These are phyloP conservation scores for Leptonema lineaticorne DNA, from an alignment of 1,140 invertebrate species.

Conservation along the genomic window DNA sequence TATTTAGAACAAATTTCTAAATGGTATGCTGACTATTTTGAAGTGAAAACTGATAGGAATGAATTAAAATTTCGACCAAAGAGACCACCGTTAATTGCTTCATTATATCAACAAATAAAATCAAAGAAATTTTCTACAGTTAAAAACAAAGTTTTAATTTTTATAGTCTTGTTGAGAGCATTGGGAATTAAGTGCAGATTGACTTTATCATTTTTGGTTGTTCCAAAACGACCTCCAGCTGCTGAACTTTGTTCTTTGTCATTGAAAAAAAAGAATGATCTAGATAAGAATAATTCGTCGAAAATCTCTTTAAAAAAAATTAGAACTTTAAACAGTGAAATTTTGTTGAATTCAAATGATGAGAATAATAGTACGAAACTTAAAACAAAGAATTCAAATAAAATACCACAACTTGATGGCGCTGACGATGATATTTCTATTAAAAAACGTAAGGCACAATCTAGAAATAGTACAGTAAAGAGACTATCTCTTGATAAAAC, in stretches of 20 bases:
- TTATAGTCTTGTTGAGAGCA: conserved; percentile 71
- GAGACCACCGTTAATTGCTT: conserved; percentile 51
- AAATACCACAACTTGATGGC: conserved; percentile 60
- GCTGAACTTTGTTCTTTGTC: conserved; percentile 62
- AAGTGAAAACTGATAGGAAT: conserved; percentile 55
- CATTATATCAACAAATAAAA: conserved; percentile 62
- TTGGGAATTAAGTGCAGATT: conserved; percentile 80
- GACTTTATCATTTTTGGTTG: conserved; percentile 66
- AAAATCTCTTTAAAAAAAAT: conserved; percentile 41
- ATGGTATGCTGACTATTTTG: conserved; percentile 73
- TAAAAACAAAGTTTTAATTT: conserved; percentile 73
- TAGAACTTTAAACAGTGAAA: conserved; percentile 23
- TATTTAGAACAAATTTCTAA: conserved; percentile 75
- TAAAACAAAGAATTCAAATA: conserved; percentile 19
- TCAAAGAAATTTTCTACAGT: conserved; percentile 63
- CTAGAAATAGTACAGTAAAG: conserved; percentile 2
- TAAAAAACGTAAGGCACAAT: conserved; percentile 22
- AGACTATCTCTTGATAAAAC: conserved; percentile 13
- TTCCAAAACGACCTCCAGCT: conserved; percentile 62
- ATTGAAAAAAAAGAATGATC: conserved; percentile 47
- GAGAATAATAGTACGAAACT: background rate
- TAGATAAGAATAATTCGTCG: conserved; percentile 43
- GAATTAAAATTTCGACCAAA: conserved; percentile 52
- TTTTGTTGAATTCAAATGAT: background rate
- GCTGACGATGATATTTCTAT: conserved; percentile 48